These are phyloP conservation scores for Troglohyphantes excavatus DNA, from an alignment of 2,888 invertebrate species.

Conservation along the genomic window DNA sequence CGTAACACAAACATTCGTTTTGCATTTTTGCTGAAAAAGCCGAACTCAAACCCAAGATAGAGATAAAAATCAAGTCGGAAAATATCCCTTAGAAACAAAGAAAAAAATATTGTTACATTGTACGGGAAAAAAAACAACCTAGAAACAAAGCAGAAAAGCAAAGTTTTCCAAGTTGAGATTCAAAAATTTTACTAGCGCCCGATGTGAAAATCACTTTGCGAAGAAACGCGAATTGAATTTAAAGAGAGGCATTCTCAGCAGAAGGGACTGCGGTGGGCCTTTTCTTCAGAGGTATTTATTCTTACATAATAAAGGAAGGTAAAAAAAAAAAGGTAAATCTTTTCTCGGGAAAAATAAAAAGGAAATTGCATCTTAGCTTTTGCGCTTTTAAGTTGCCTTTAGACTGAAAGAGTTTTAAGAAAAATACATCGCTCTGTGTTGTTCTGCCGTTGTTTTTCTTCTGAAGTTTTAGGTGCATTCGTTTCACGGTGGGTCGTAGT, in stretches of 20 bases:
- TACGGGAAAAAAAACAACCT: background rate
- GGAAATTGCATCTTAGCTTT: background rate
- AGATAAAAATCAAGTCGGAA: background rate
- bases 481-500: background rate
- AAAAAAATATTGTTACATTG: background rate
- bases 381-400: background rate
- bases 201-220: slow-evolving; percentile 29
- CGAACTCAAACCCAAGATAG: background rate
- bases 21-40: background rate
- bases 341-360: background rate
- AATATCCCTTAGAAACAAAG: background rate
- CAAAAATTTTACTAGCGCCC: slow-evolving; percentile 24
- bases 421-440: background rate
- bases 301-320: slow-evolving; percentile 46
- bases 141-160: background rate
- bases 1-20: background rate
- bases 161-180: slow-evolving; percentile 33
- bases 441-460: background rate
- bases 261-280: slow-evolving; percentile 1
- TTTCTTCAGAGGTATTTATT: slow-evolving; percentile 54
- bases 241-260: slow-evolving; percentile 35
- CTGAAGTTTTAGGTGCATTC: background rate
- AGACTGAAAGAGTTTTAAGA: background rate
- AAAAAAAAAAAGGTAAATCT: background rate
- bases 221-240: slow-evolving; percentile 50